Conservation (phyloP, 2,888 invertebrate genomes). For the Smittia sp. region DNA sequence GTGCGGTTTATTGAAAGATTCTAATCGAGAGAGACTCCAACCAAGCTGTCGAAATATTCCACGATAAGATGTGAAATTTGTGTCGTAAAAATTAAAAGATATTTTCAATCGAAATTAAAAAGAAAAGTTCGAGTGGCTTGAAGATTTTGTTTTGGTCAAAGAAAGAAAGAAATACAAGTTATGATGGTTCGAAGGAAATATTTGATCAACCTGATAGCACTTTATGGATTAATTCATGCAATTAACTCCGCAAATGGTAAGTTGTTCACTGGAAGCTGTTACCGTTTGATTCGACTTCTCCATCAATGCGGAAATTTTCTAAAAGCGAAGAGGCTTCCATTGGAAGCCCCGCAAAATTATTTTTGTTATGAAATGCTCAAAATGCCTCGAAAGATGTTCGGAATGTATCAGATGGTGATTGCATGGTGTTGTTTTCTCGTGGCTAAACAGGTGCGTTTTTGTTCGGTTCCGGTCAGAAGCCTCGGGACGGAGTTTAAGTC, state of each 20-base stretch:
- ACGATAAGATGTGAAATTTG: background rate
- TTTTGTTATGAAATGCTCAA: background rate
- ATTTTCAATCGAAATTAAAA: background rate
- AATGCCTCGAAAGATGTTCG: background rate
- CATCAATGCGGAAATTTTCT: background rate
- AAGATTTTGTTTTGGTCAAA: background rate
- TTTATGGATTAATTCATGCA: conserved; percentile 35
- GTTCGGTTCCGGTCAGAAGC: conserved; percentile 26
- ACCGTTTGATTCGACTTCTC: background rate
- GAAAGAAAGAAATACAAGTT: background rate
- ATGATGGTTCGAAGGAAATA: conserved; percentile 29
- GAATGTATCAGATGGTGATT: background rate
- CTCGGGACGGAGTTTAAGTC: background rate
- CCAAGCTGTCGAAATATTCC: background rate
- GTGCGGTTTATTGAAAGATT: background rate
- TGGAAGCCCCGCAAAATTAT: background rate
- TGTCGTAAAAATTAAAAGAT: background rate
- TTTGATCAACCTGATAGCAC: conserved; percentile 17
- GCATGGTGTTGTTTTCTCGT: background rate
- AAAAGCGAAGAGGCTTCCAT: background rate
- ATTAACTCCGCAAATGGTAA: conserved; percentile 24
- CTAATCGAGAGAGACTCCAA: background rate
- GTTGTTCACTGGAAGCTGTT: background rate
- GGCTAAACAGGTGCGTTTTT: conserved; percentile 14
- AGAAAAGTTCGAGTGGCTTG: background rate